Conservation (phyloP, 2,113 vertebrate species). For the Pseudorectes ferrugineus region DNA sequence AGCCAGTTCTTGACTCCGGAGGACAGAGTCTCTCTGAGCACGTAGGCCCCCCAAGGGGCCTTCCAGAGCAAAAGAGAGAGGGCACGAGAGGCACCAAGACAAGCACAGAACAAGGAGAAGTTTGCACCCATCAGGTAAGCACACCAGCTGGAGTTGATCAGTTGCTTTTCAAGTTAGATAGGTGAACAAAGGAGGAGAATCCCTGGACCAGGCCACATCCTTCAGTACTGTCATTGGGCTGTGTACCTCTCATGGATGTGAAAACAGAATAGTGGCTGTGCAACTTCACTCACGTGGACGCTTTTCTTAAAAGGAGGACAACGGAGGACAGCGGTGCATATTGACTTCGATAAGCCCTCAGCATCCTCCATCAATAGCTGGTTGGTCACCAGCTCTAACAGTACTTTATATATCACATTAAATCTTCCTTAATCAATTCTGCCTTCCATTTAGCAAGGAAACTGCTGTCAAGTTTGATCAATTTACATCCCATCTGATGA, state of each 20-base stretch:
- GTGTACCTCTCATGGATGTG: not conserved
- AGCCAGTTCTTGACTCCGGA: not conserved
- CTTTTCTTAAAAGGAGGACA: not conserved
- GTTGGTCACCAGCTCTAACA: not conserved
- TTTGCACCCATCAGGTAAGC: not conserved
- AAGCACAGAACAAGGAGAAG: not conserved
- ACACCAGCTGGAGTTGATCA: not conserved
- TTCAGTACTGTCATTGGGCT: not conserved
- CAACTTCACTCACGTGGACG: not conserved
- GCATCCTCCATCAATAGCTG: not conserved
- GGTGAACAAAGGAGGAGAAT: not conserved
- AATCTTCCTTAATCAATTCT: not conserved
- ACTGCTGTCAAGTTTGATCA: not conserved
- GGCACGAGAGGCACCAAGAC: not conserved
- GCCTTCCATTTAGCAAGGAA: not conserved
- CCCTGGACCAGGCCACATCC: not conserved
- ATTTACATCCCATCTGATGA: not conserved
- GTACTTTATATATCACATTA: not conserved
- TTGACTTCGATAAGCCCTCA: not conserved
- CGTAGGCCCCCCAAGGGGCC: not conserved
- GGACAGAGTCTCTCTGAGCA: not conserved
- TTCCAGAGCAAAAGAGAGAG: not conserved
- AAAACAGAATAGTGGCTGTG: not conserved
- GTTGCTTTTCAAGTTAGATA: not conserved
- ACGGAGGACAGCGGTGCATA: not conserved